Percentiles rank a stretch among this genome's conserved stretches.
Evolutionary conservation across 1,140 invertebrate genomes (phyloP).

Genomic region (Drosophila elegans): DNA sequence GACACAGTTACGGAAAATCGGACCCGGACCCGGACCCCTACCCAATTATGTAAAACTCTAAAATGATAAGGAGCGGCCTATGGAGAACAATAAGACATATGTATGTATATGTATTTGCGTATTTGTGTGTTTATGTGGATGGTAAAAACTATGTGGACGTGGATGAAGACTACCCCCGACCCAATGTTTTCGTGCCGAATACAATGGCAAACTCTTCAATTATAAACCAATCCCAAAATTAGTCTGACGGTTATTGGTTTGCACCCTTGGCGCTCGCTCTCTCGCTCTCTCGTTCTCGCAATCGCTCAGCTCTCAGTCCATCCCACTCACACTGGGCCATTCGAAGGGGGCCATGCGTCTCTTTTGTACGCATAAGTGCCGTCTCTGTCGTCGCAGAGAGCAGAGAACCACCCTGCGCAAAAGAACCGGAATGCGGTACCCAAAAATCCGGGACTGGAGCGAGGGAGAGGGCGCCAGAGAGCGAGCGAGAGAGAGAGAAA

Average conservation of each 20-base stretch:
- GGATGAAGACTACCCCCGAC: constrained; percentile 22
- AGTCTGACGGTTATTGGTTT: constrained; percentile 83
- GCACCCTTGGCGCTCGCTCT: constrained; percentile 65
- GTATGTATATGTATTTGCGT: background rate
- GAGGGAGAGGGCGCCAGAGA: background rate
- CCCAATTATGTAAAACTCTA: constrained; percentile 80
- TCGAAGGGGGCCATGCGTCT: constrained; percentile 24
- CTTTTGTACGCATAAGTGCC: constrained; percentile 2
- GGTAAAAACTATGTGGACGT: constrained; percentile 48
- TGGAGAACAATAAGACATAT: constrained; percentile 21
- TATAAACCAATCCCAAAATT: constrained; percentile 85
- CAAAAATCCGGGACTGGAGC: background rate
- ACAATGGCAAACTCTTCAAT: constrained; percentile 84
- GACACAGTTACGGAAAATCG: constrained; percentile 11
- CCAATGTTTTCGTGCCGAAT: constrained; percentile 40
- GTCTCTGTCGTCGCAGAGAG: constrained; percentile 28
- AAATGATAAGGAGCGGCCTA: constrained; percentile 69
- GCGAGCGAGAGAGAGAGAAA: background rate
- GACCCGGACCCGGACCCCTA: constrained; percentile 14
- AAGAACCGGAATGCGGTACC: constrained; percentile 1
- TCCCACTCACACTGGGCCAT: constrained; percentile 18
- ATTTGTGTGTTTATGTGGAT: constrained; percentile 28
- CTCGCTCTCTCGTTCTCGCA: constrained; percentile 10
- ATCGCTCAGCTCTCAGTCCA: constrained; percentile 11
- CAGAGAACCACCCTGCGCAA: constrained; percentile 39